Base-by-base conservation (phyloP, 53 echinoderm and acorn worm genomes). In the Paracentrotus lividus region DNA sequence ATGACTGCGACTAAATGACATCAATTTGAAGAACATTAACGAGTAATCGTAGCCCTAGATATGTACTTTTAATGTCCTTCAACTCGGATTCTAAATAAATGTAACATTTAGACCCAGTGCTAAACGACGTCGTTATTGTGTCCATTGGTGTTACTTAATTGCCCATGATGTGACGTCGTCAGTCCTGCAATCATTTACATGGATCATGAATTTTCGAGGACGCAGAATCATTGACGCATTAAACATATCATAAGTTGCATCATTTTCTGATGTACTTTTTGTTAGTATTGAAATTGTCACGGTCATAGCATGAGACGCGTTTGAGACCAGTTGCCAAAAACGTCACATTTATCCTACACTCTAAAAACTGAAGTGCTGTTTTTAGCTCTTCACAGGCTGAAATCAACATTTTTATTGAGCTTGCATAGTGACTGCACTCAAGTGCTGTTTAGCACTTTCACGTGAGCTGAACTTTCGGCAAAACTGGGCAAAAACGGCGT, bases 1-100 rank as follows among this genome's bases (percentile, higher is more conserved):
- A 72, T 72, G 72, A 72, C 72, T 72, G 38, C 72, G 40, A 72
- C 72, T 72, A 72, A 38, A 72, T 27, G 40, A 16, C 38, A 72
- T 72, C 72, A 32, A 40, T 72, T 72, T 20, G 5, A 57, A 72
- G 72, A 72, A 36, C 72, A 72, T 72, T 40, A 7, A 38, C 4
- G 72, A 32, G 40, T 7, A 72, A 72, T n/a, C 10, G 1, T 0
- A 38, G 72, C 36, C 72, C 72, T 36, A 40, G 72, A 72, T 20
- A 38, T 72, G 72, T 72, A 72, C 72, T 72, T 40, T 72, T 72
- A 38, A 72, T 72, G 72, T 40, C 6, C 32, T 40, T 72, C 16
- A 72, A 32, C 72, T 72, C 72, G 36, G 5, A 20, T 72, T 40
- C 18, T 40, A 72, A 36, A 72, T 31, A 72, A 72, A 72, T 40